Evolutionary conservation across 2,797 vertebrate species (phyloP), one percentile per base, ranked within the genome.

Genomic region (Molossus alvarezi): DNA sequence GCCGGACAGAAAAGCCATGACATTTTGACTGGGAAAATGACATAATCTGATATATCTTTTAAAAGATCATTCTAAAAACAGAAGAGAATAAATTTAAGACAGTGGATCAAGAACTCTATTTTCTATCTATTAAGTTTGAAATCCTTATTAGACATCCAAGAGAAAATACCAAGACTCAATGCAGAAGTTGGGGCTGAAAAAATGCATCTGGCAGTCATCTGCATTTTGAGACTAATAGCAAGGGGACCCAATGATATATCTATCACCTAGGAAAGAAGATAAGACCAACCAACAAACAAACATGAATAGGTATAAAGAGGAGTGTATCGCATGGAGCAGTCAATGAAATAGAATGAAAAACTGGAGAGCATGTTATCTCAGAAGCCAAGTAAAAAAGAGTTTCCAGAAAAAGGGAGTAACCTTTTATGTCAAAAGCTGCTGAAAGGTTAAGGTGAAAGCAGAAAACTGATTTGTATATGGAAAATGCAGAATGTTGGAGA

Each of bases 1-100:
- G 41, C 41, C 41, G 41, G 41, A 41, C 41, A 41, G 41, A 41
- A 41, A 41, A 41, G 41, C 41, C 41, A 25, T 29, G 33, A 75
- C 4, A 2, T 72, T 85, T 65, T 83, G 76, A 83, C 48, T 82
- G 76, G 45, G 55, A 55, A 92, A 83, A 60, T 64, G 60, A 79
- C 27, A 90, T 14, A 76, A 89, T 69, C 48, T 95, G 37, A 90
- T 67, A 37, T 90, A 89, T 25, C 21, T 90, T 84, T 90, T 48
- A 73, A 90, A 93, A 81, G 15, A 93, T 72, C 75, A 57, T 84
- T 80, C 57, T 73, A 87, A 88, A 83, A 92, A 75, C 15, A 51
- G 33, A 95, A 87, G 27, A 80, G n/a, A 92, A 4, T 72, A 90
- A 85, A 55, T 81, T 14, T 93, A 45, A 45, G 6, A 65, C 55